These are phyloP conservation scores for Andrena dorsata DNA, from an alignment of 2,888 invertebrate species.

Conservation along the genomic window DNA sequence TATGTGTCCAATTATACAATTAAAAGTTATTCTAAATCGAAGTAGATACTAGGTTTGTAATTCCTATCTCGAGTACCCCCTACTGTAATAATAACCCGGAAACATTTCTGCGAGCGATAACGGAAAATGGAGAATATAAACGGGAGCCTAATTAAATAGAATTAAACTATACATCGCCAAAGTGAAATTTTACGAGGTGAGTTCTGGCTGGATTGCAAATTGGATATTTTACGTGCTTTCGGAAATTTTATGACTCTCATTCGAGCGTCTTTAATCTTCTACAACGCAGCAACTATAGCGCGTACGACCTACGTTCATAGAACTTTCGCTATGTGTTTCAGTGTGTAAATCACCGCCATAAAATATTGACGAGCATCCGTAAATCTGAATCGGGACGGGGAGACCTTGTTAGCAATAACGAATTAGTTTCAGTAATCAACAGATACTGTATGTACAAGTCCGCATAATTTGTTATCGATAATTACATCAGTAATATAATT, in stretches of 20 bases:
- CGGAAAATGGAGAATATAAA: not conserved
- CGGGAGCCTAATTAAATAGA: not conserved
- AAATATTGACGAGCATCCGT: not conserved
- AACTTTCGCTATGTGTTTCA: not conserved
- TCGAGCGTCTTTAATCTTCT: slow-evolving; percentile 3
- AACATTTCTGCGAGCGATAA: not conserved
- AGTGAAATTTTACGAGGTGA: not conserved
- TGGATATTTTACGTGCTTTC: not conserved
- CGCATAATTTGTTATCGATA: too few relatives aligned
- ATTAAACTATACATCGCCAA: not conserved
- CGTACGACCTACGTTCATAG: not conserved
- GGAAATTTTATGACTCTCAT: not conserved
- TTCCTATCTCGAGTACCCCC: too few relatives aligned
- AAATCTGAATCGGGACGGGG: not conserved
- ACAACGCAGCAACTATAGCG: not conserved
- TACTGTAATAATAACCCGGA: too few relatives aligned
- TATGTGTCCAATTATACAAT: too few relatives aligned
- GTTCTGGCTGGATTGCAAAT: not conserved
- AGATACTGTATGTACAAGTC: not conserved
- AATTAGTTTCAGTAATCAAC: not conserved
- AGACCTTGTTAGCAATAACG: not conserved
- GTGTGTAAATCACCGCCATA: not conserved
- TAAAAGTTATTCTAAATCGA: too few relatives aligned
- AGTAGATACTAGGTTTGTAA: too few relatives aligned
- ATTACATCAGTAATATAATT: not conserved